Base-by-base conservation (phyloP, 2,113 vertebrate genomes). In the Odobenus rosmarus region DNA sequence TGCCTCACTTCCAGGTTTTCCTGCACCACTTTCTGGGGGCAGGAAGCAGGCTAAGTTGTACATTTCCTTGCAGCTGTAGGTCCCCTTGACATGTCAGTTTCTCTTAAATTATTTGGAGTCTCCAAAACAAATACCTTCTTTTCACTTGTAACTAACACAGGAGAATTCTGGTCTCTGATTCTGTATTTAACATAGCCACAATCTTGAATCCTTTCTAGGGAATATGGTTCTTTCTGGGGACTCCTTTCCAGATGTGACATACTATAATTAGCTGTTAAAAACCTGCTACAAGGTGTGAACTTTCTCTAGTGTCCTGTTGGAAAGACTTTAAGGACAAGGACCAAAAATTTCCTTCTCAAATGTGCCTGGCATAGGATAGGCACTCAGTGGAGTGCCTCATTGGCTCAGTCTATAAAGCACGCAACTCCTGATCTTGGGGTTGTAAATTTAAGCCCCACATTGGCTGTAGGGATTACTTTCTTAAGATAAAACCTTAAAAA, bases 1-100 rank as follows among this genome's bases (percentile, higher is more conserved):
- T 80, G 36, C 87, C 69, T 96, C 80, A 82, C 83, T 98, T 93
- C 96, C 95, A 80, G 92, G 49, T 89, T 93, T 96, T 96, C 97
- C n/a, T 86, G 90, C 94, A 49, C 90, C 82, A 67, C 64, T 76
- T 64, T 67, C 57, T 93, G 86, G 82, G 69, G 12, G 72, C 67
- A 90, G 96, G 94, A 97, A 97, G 89, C 83, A 81, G 80, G 55
- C 87, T 80, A 24, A 62, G 39, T 31, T 96, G 19, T 77, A 12
- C 61, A 46, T 92, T 96, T 96, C 94, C 94, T 96, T 82, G 53
- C 59, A 91, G 53, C 91, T 90, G 49, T 62, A 72, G 81, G 36
- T 46, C 51, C 23, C 28, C 46, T 81, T 88, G 46, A 28, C 26
- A 39, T 69, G n/a, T 61, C 33, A 57, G 19, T 91, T 91, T 88